These are phyloP conservation scores for Hypercompe scribonia DNA, from an alignment of 2,888 invertebrate genomes.

Conservation along the genomic window DNA sequence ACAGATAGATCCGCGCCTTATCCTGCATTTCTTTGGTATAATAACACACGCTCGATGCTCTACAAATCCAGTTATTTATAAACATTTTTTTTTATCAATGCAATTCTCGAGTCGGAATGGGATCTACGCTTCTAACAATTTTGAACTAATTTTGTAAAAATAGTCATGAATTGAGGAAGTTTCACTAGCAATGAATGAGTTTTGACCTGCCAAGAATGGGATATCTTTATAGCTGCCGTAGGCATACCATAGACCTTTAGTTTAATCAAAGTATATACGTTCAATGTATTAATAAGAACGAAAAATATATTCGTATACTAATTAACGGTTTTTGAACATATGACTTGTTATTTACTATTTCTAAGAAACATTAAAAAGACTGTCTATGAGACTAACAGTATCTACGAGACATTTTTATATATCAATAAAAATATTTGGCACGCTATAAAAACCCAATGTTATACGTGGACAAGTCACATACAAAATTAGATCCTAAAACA, in stretches of 20 bases:
- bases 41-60: slow-evolving; percentile 70
- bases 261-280: slow-evolving; percentile 20
- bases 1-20: slow-evolving; percentile 53
- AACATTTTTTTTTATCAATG: slow-evolving; percentile 62
- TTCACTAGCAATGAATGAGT: slow-evolving; percentile 30
- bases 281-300: background rate
- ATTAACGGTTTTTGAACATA: background rate
- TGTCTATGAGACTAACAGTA: slow-evolving; percentile 21
- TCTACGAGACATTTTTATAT: slow-evolving; percentile 32
- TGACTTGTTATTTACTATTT: background rate
- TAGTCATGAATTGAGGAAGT: slow-evolving; percentile 43
- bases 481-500: slow-evolving; percentile 9
- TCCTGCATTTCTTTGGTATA: slow-evolving; percentile 72
- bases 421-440: slow-evolving; percentile 46
- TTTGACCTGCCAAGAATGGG: slow-evolving; percentile 10
- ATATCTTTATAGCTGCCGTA: slow-evolving; percentile 38
- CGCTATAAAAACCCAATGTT: slow-evolving; percentile 37
- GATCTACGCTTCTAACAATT: slow-evolving; percentile 50
- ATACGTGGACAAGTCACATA: slow-evolving; percentile 26
- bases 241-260: slow-evolving; percentile 25
- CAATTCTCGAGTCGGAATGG: slow-evolving; percentile 62
- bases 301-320: slow-evolving; percentile 3
- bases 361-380: background rate
- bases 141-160: slow-evolving; percentile 42
- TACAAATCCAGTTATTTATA: slow-evolving; percentile 81